phyloP scores from a whole-genome alignment of 1,140 invertebrate species.

The Lepeophtheirus salmonis region DNA sequence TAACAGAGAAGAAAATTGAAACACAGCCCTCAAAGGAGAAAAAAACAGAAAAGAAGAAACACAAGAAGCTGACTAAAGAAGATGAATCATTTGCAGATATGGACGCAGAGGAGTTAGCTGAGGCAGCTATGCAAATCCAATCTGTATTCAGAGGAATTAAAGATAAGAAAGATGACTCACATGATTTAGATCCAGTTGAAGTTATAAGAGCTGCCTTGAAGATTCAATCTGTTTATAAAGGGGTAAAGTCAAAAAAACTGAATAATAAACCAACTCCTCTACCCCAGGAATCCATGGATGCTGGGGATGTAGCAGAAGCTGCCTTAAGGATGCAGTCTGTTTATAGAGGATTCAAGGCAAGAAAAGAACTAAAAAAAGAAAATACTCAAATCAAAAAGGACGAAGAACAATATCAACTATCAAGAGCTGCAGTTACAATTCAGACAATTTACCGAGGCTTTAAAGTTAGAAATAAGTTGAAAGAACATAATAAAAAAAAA shows the following conservation, averaged over 20 bases:
- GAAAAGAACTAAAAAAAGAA: conserved; percentile 13
- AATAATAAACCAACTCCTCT: neutral
- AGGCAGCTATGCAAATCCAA: conserved; percentile 14
- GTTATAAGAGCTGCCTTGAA: conserved; percentile 7
- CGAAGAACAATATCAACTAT: too few species aligned
- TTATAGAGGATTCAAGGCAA: conserved; percentile 44
- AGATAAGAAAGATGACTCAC: neutral
- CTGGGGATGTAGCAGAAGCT: neutral
- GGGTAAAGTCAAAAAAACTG: neutral
- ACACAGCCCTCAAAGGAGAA: neutral
- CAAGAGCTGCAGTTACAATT: conserved; percentile 9
- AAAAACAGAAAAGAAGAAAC: neutral
- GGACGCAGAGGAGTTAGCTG: conserved; percentile 3
- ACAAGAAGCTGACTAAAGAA: neutral
- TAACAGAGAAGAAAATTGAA: neutral
- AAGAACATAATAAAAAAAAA: neutral
- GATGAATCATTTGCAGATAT: neutral
- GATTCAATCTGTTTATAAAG: conserved; percentile 14
- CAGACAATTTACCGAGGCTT: conserved; percentile 13
- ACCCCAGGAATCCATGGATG: neutral
- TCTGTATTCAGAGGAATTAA: conserved; percentile 12
- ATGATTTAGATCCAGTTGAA: conserved; percentile 4
- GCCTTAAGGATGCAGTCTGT: conserved; percentile 27
- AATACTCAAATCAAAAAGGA: too few species aligned
- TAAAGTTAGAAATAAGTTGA: conserved; percentile 4